phyloP scores from a whole-genome alignment of 1,140 invertebrate species.

The Nasonia longicornis region DNA sequence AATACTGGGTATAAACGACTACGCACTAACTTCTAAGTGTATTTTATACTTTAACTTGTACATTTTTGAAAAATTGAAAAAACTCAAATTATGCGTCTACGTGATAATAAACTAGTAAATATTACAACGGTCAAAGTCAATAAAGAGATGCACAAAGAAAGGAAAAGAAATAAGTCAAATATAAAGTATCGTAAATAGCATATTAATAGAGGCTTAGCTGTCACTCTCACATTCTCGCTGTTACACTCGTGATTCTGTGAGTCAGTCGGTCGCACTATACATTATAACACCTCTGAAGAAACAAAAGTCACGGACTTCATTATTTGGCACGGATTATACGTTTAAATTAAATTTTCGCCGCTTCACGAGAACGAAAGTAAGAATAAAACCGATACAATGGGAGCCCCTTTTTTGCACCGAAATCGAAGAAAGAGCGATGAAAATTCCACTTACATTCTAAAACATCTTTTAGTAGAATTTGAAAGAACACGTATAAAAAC shows the following conservation, averaged over 20 bases:
- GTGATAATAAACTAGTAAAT: constrained; percentile 19
- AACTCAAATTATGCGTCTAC: constrained; percentile 12
- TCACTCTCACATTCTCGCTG: neutral
- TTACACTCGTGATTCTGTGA: constrained; percentile 8
- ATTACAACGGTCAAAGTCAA: constrained; percentile 32
- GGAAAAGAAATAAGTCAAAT: constrained; percentile 26
- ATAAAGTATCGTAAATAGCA: constrained; percentile 23
- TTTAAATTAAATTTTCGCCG: constrained; percentile 7
- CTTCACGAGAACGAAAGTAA: too few species aligned
- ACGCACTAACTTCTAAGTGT: constrained; percentile 33
- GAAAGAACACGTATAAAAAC: too few species aligned
- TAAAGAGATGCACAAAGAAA: constrained; percentile 35
- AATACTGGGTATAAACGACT: constrained; percentile 42
- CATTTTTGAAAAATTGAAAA: neutral
- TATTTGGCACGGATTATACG: constrained; percentile 61
- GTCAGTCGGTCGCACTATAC: constrained; percentile 35
- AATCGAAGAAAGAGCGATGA: too few species aligned
- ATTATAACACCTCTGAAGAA: constrained; percentile 55
- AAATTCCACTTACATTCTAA: too few species aligned
- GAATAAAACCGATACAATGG: too few species aligned
- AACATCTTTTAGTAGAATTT: too few species aligned
- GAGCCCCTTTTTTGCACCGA: too few species aligned
- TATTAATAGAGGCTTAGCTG: constrained; percentile 2
- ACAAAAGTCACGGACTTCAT: constrained; percentile 58
- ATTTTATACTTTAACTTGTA: constrained; percentile 28